Evolutionary conservation across 2,888 invertebrate species (phyloP).

Genomic region (Drosophila kambysellisi): DNA sequence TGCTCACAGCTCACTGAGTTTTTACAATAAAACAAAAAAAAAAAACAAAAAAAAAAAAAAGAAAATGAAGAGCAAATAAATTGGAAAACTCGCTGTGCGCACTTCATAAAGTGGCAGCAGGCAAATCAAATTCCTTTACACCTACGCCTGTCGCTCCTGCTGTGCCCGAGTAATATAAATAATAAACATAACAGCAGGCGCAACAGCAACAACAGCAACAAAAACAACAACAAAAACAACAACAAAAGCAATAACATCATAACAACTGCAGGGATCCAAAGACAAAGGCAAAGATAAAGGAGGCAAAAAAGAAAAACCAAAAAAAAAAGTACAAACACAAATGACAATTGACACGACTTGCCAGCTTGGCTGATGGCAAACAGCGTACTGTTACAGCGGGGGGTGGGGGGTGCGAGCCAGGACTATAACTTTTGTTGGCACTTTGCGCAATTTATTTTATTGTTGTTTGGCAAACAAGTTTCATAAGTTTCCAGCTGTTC

Average conservation of each 20-base stretch:
- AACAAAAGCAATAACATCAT: constrained; percentile 57
- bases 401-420: not conserved
- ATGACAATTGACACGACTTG: constrained; percentile 77
- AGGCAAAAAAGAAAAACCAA: constrained; percentile 10
- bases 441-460: constrained; percentile 80
- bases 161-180: constrained; percentile 68
- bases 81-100: constrained; percentile 67
- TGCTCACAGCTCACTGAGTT: constrained; percentile 66
- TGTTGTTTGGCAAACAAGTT: constrained; percentile 79
- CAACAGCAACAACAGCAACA: constrained; percentile 55
- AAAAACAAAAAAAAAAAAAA: not conserved
- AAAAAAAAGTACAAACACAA: constrained; percentile 49
- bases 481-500: constrained; percentile 75
- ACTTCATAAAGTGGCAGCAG: constrained; percentile 72
- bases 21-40: constrained; percentile 43
- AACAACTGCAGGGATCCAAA: constrained; percentile 45
- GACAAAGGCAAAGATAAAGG: constrained; percentile 33
- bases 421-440: constrained; percentile 56
- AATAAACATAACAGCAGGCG: constrained; percentile 68
- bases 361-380: constrained; percentile 34
- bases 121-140: constrained; percentile 66
- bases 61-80: constrained; percentile 40
- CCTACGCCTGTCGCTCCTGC: constrained; percentile 50
- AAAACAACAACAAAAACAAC: constrained; percentile 44
- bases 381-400: too few relatives aligned